Conservation (phyloP, 2,888 invertebrate genomes). For the Scaptodrosophila latifasciaeformis region DNA sequence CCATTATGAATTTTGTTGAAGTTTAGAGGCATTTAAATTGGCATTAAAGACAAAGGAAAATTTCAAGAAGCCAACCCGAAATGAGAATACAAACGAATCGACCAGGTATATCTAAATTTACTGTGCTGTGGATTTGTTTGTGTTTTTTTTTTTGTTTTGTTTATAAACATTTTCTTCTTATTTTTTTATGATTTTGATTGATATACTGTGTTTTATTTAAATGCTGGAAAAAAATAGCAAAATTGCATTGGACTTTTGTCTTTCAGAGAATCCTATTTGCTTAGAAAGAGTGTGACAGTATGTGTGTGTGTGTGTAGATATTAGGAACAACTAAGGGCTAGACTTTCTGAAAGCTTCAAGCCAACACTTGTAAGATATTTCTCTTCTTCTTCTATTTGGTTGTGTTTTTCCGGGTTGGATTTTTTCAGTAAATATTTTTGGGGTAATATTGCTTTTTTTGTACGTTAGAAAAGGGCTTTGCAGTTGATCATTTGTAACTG, state of each 20-base stretch:
- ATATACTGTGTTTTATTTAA: constrained; percentile 26
- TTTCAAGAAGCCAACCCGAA: constrained; percentile 1
- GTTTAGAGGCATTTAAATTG: constrained; percentile 38
- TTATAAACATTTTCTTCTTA: not conserved
- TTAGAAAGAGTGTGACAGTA: constrained; percentile 3
- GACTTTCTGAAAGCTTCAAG: too few species aligned
- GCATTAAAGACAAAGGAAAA: constrained; percentile 28
- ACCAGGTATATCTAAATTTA: too few species aligned
- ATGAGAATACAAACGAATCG: constrained; percentile 4
- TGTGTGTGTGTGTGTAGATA: constrained; percentile 13
- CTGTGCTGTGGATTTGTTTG: too few species aligned
- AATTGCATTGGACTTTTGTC: too few species aligned
- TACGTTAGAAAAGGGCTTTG: constrained; percentile 12
- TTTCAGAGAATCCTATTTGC: too few species aligned
- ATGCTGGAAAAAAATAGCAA: too few species aligned
- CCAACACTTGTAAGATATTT: too few species aligned
- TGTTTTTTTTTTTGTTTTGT: not conserved
- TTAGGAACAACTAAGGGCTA: too few species aligned
- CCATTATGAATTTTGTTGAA: constrained; percentile 17
- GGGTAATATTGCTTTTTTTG: too few species aligned
- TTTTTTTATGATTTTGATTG: not conserved
- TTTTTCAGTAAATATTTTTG: too few species aligned
- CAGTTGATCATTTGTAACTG: constrained; percentile 38
- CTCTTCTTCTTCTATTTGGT: too few species aligned
- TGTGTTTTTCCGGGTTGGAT: too few species aligned